These are phyloP conservation scores for Notothenia coriiceps DNA, from an alignment of 2,113 vertebrate genomes.

Conservation along the genomic window DNA sequence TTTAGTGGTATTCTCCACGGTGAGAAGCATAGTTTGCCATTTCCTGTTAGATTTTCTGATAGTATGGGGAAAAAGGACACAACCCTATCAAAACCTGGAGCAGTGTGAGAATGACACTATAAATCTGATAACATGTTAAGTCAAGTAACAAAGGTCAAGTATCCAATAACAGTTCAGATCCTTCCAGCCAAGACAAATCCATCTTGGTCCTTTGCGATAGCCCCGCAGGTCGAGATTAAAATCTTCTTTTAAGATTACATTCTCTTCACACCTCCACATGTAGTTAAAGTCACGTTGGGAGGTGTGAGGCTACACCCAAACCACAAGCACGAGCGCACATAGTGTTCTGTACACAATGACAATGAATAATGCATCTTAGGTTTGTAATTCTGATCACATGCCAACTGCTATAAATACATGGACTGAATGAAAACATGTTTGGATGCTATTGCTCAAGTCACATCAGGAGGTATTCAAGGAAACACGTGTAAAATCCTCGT, in stretches of 20 bases:
- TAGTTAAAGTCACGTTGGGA: constrained; percentile 45
- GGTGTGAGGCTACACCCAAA: constrained; percentile 72
- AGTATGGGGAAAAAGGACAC: background rate
- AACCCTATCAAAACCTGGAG: background rate
- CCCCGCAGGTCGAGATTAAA: constrained; percentile 14
- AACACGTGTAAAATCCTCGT: background rate
- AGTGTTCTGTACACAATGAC: constrained; percentile 7
- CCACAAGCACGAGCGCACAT: constrained; percentile 52
- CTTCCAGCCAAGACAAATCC: constrained; percentile 14
- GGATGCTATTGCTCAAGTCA: background rate
- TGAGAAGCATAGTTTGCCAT: constrained; percentile 2
- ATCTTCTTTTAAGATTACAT: constrained; percentile 15
- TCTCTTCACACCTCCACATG: constrained; percentile 39
- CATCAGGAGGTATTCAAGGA: too few relatives aligned
- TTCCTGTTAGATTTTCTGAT: constrained; percentile 22
- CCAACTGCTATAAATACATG: background rate
- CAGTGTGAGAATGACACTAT: constrained; percentile 9
- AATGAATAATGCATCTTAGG: background rate
- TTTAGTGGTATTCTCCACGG: background rate
- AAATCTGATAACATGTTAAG: constrained; percentile 24
- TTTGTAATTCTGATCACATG: background rate
- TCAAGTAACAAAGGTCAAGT: constrained; percentile 8
- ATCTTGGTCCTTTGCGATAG: constrained; percentile 3
- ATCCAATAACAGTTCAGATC: constrained; percentile 34
- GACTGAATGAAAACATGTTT: background rate